These are phyloP conservation scores for Sabellastarte sp. DNA, from an alignment of 2,888 invertebrate genomes.

Conservation along the genomic window DNA sequence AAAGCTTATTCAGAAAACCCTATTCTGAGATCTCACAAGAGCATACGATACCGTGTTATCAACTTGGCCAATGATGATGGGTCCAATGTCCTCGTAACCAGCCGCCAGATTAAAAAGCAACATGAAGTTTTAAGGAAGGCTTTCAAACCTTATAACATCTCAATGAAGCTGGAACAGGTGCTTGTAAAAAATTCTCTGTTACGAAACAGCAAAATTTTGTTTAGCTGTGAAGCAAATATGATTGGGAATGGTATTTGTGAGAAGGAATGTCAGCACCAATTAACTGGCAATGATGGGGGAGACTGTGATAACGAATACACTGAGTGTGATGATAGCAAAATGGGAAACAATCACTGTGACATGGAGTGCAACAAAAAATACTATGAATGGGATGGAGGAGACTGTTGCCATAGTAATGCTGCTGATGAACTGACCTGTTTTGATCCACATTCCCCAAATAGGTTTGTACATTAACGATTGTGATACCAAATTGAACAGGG, in stretches of 20 bases:
- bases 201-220: conserved; percentile 36
- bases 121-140: conserved; percentile 37
- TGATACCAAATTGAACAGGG: too few species aligned
- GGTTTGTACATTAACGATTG: too few species aligned
- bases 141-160: conserved; percentile 49
- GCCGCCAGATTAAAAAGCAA: conserved; percentile 39
- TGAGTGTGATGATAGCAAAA: conserved; percentile 28
- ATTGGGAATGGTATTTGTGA: conserved; percentile 49
- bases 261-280: conserved; percentile 39
- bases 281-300: conserved; percentile 52
- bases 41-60: conserved; percentile 35
- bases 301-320: conserved; percentile 43
- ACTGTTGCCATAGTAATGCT: conserved; percentile 44
- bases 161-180: conserved; percentile 13
- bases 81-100: conserved; percentile 37
- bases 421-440: conserved; percentile 35
- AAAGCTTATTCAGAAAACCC: conserved; percentile 34
- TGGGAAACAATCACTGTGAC: conserved; percentile 47
- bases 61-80: conserved; percentile 46
- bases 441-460: conserved; percentile 40
- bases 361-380: conserved; percentile 43
- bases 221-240: conserved; percentile 41
- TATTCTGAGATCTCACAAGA: conserved; percentile 34
- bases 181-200: conserved; percentile 34
- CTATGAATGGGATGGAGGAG: conserved; percentile 48